These are phyloP conservation scores for Hycleus phaleratus DNA, from an alignment of 1,140 invertebrate genomes.

Conservation along the genomic window DNA sequence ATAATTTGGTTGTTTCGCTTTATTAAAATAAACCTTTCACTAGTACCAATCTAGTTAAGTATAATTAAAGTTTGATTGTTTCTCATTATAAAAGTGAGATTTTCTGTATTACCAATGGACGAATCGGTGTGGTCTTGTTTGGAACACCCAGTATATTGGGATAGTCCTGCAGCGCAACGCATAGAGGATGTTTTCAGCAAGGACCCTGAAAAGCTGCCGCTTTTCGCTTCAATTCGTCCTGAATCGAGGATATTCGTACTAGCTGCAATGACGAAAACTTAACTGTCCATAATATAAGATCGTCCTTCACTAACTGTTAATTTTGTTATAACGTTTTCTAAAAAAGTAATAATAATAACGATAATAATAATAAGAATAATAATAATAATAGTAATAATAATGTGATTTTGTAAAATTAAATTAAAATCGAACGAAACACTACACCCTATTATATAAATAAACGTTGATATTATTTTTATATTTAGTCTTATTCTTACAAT, in stretches of 20 bases:
- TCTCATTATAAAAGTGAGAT: too few relatives aligned
- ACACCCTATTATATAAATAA: background rate
- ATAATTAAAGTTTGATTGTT: too few relatives aligned
- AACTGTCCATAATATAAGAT: constrained; percentile 26
- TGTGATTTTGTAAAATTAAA: background rate
- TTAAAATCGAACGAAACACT: background rate
- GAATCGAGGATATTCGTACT: constrained; percentile 5
- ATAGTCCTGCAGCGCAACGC: background rate
- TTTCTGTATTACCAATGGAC: too few relatives aligned
- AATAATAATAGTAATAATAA: background rate
- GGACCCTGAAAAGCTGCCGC: constrained; percentile 2
- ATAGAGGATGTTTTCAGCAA: background rate
- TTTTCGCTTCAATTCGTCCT: background rate
- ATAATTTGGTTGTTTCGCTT: too few relatives aligned
- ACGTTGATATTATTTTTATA: background rate
- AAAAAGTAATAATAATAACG: background rate
- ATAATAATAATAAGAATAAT: background rate
- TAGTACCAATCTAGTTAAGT: too few relatives aligned
- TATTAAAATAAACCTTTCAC: too few relatives aligned
- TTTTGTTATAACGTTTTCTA: background rate
- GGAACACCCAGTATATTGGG: too few relatives aligned
- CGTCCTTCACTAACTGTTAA: constrained; percentile 13
- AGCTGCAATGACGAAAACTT: constrained; percentile 16
- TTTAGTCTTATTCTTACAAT: too few relatives aligned
- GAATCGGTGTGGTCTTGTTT: too few relatives aligned